These are phyloP conservation scores for Hololepta plana DNA, from an alignment of 2,888 invertebrate species.

Conservation along the genomic window DNA sequence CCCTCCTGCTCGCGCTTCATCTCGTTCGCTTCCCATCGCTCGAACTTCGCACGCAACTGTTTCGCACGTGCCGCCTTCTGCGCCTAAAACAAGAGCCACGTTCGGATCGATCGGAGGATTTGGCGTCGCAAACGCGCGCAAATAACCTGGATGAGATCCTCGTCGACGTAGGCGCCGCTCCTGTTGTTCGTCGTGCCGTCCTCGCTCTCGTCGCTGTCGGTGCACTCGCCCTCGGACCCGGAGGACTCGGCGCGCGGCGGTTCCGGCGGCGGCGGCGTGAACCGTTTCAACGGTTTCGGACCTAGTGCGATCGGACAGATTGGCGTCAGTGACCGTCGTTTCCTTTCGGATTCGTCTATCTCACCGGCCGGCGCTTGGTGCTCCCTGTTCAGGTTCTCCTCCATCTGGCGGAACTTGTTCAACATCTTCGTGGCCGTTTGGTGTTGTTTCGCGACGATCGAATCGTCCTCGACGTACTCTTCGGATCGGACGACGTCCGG, in stretches of 20 bases:
- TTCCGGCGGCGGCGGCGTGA: slow-evolving; percentile 81
- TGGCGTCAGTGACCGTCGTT: neutral
- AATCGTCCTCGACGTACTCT: slow-evolving; percentile 31
- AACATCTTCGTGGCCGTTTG: slow-evolving; percentile 78
- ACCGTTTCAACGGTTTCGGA: slow-evolving; percentile 71
- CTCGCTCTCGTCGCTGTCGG: slow-evolving; percentile 26
- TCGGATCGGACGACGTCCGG: slow-evolving; percentile 50
- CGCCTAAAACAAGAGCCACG: slow-evolving; percentile 34
- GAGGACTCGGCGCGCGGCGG: slow-evolving; percentile 20
- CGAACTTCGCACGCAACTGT: slow-evolving; percentile 72
- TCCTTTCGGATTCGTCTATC: neutral
- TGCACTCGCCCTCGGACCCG: slow-evolving; percentile 25
- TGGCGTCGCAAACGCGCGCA: slow-evolving; percentile 1
- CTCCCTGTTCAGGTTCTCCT: slow-evolving; percentile 43
- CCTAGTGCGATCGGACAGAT: slow-evolving; percentile 18
- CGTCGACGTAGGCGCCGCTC: slow-evolving; percentile 3
- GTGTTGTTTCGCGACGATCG: slow-evolving; percentile 32
- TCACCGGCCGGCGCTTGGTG: slow-evolving; percentile 13
- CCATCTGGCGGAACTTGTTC: slow-evolving; percentile 76
- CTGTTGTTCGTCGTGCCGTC: slow-evolving; percentile 25
- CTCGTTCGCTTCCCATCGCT: slow-evolving; percentile 64
- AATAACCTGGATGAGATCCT: too few relatives aligned
- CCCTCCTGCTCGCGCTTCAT: slow-evolving; percentile 33
- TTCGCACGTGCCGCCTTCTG: slow-evolving; percentile 66
- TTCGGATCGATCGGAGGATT: slow-evolving; percentile 7